These are phyloP conservation scores for Cephus pygmeus DNA, from an alignment of 2,888 invertebrate species.

Conservation along the genomic window DNA sequence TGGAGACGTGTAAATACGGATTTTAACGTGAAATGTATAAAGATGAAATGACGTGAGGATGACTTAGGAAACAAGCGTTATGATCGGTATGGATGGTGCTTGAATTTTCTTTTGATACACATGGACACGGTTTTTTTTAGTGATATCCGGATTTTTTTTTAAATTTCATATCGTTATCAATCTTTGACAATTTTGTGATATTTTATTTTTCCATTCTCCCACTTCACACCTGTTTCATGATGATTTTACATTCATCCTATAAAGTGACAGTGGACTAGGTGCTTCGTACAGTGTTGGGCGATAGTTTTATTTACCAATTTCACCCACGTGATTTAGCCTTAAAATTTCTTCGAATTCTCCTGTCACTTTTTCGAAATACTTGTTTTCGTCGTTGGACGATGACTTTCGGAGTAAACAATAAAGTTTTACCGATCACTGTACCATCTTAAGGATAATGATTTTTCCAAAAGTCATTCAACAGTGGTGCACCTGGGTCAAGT, in stretches of 20 bases:
- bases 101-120: neutral
- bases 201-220: neutral
- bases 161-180: neutral
- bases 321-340: neutral
- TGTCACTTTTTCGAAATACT: neutral
- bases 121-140: neutral
- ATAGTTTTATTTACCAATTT: neutral
- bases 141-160: neutral
- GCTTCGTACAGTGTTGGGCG: neutral
- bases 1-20: conserved; percentile 32
- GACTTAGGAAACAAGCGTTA: neutral
- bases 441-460: neutral
- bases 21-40: neutral
- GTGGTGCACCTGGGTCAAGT: neutral
- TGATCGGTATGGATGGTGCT: neutral
- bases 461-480: neutral
- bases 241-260: neutral
- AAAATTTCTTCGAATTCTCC: neutral
- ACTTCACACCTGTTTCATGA: neutral
- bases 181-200: neutral
- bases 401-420: neutral
- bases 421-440: neutral
- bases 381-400: neutral
- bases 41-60: neutral
- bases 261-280: neutral